Conservation (phyloP, 2,888 invertebrate genomes). For the Panorpa germanica region DNA sequence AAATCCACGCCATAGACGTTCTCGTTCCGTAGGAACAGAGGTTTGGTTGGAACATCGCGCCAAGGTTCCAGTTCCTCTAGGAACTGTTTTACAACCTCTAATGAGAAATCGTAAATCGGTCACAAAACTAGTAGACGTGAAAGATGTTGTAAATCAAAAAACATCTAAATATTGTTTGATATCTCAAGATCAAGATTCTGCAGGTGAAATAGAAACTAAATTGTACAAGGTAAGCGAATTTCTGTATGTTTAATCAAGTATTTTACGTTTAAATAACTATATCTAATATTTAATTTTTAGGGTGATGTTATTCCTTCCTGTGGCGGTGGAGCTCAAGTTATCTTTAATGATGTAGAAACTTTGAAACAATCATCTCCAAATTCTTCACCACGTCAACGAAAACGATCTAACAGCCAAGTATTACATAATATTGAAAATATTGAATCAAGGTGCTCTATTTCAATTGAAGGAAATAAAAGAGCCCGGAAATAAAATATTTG, state of each 20-base stretch:
- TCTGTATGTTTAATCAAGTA: too few species aligned
- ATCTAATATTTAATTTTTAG: constrained; percentile 26
- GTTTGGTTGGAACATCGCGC: constrained; percentile 84
- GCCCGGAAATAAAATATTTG: too few species aligned
- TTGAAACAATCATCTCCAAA: constrained; percentile 65
- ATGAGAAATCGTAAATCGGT: constrained; percentile 69
- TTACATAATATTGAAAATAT: too few species aligned
- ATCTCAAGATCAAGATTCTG: constrained; percentile 79
- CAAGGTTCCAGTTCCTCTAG: constrained; percentile 55
- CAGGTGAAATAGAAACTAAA: constrained; percentile 85
- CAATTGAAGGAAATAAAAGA: constrained; percentile 26
- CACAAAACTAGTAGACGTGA: constrained; percentile 60
- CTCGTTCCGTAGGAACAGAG: constrained; percentile 55
- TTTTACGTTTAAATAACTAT: constrained; percentile 6
- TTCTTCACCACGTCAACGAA: constrained; percentile 22
- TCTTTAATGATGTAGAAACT: constrained; percentile 88
- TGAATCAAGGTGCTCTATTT: constrained; percentile 21
- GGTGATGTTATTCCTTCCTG: constrained; percentile 87
- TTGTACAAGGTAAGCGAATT: constrained; percentile 49
- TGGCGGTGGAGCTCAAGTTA: constrained; percentile 88
- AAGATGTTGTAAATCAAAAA: constrained; percentile 48
- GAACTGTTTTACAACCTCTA: constrained; percentile 78
- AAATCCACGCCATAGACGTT: constrained; percentile 58
- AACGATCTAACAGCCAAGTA: constrained; percentile 18
- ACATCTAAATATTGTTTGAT: constrained; percentile 80